Evolutionary conservation across 53 echinoderm and acorn worm species (phyloP), one percentile per base, ranked within the genome.

Genomic region (Temnopleurus reevesii): DNA sequence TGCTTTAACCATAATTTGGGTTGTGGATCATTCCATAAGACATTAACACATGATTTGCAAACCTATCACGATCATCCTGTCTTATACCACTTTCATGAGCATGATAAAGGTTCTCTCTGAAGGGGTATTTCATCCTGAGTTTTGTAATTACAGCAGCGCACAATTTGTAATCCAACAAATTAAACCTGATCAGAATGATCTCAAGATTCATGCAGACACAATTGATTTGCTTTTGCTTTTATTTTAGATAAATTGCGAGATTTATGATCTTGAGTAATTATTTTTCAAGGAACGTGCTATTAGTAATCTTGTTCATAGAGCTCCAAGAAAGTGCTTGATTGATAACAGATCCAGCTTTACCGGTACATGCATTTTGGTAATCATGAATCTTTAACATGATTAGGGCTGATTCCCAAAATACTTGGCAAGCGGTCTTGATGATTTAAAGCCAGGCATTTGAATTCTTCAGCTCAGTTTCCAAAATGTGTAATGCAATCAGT

Each of bases 361-460:
- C n/a, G n/a, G n/a, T n/a, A n/a, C 36, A 41, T 71, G 41, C 41
- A 21, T 36, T 21, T 41, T n/a, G 36, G 38, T 71, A 71, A 71
- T n/a, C n/a, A n/a, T 71, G 9, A n/a, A 71, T 71, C 71, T 71
- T 41, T 49, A 60, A 71, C 71, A 38, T 38, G 71, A 71, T 71
- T 71, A 71, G n/a, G 18, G 19, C 13, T 36, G 71, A n/a, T 71
- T 71, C 71, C 71, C 41, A 71, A n/a, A 38, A n/a, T 71, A 71
- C 36, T 71, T 71, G 71, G 71, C 71, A 71, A 71, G n/a, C n/a
- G 71, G 41, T 71, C n/a, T n/a, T n/a, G n/a, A n/a, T n/a, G n/a
- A 41, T 41, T 9, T n/a, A 8, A 71, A 71, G 41, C 71, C 41
- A 71, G n/a, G 71, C 41, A 41, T 41, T 71, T 71, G 8, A 38